These are phyloP conservation scores for Apistogramma diplotaenia DNA, from an alignment of 2,113 vertebrate species.

Conservation along the genomic window DNA sequence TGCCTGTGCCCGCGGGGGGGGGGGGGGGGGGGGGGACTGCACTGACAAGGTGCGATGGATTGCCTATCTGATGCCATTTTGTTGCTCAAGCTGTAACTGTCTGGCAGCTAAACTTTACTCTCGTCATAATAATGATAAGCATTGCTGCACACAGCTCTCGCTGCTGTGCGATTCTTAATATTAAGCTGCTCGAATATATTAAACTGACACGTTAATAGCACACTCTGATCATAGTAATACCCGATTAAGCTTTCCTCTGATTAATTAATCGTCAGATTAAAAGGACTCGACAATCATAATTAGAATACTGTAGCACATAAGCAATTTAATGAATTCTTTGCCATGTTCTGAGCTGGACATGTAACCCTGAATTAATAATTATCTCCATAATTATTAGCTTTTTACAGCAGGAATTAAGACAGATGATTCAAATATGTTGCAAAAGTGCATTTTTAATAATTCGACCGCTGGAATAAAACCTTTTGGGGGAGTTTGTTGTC, in stretches of 20 bases:
- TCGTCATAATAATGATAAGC: neutral
- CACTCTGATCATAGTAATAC: constrained; percentile 32
- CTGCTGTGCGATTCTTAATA: neutral
- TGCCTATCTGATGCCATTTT: constrained; percentile 45
- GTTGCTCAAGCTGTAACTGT: constrained; percentile 34
- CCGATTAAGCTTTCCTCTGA: constrained; percentile 37
- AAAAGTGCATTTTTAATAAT: neutral
- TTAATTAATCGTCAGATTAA: constrained; percentile 51
- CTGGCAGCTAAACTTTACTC: constrained; percentile 8
- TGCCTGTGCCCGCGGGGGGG: too few relatives aligned
- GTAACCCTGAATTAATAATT: neutral
- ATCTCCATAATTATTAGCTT: neutral
- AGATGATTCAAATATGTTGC: neutral
- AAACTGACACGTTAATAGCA: constrained; percentile 18
- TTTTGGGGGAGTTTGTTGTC: neutral
- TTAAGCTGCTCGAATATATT: constrained; percentile 21
- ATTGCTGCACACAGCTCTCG: neutral
- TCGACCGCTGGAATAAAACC: neutral
- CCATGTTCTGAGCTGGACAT: constrained; percentile 2
- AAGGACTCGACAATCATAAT: constrained; percentile 39
- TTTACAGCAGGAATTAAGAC: neutral
- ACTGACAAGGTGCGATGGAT: constrained; percentile 52
- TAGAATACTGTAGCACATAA: constrained; percentile 17
- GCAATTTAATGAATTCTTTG: constrained; percentile 34
- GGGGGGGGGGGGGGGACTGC: constrained; percentile 17